Base-by-base conservation (phyloP, 30 jellyfish, hydroid and myxozoan species). In the Sanderia malayensis region DNA sequence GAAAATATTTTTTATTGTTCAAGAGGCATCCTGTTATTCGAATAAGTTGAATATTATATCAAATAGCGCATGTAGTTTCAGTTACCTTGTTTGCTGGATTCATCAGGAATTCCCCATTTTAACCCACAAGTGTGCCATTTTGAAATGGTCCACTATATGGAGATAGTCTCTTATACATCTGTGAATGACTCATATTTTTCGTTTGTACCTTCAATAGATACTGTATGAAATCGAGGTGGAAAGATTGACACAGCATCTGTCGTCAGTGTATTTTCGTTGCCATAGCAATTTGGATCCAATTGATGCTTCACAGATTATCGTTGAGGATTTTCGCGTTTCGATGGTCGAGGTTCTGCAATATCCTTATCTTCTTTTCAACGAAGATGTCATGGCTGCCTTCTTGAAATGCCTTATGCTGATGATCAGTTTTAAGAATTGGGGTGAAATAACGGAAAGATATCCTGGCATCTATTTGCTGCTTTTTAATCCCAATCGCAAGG, bases 391-490 rank as follows among this genome's bases (percentile, higher is more conserved):
- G 91, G 32, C 25, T 21, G 21, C 57, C 20, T 79, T 79, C 55
- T 47, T 34, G 7, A 44, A 69, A 29, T 66, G 70, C 17, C 23
- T 67, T 46, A 31, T 47, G 28, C 62, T 33, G 45, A 61, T 79
- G 15, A 55, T 49, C n/a, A 62, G 44, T 17, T 32, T 65, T 58
- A 71, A 71, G 32, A 65, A 44, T 19, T 79, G 66, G 31, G 26
- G 19, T 6, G 77, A 58, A 45, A 31, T 67, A 15, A 74, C 49
- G 11, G 77, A 67, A 22, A 49, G 58, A 24, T 60, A 31, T 25
- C 68, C 81, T 65, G 91, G 91, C 13, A 31, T 79, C 7, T 79
- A 79, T 37, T 67, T 79, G 49, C 91, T 79, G 4, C 83, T 79
- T n/a, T 58, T 69, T 23, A 65, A 44, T 32, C 77, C 82, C 19